phyloP scores from a whole-genome alignment of 2,113 vertebrate genomes.

The Leucopternis melanops region DNA sequence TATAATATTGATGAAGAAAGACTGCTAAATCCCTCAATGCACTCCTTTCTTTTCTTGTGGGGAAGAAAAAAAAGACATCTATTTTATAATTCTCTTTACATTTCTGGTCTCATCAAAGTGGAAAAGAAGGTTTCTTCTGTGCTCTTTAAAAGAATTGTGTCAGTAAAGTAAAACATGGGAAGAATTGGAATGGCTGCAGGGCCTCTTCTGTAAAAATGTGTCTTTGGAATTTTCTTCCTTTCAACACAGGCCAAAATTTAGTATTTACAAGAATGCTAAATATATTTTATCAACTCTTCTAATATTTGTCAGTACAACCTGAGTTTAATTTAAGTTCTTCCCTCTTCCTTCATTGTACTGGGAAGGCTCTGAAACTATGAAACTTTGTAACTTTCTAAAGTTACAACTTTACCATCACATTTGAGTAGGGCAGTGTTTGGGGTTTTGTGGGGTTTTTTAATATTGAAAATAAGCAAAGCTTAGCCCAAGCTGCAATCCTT shows the following conservation, averaged over 20 bases:
- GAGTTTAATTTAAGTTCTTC: background rate
- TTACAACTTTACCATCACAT: background rate
- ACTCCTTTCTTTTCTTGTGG: background rate
- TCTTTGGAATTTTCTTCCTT: background rate
- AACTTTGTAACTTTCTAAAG: background rate
- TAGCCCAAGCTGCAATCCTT: background rate
- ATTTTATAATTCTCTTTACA: background rate
- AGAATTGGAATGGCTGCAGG: background rate
- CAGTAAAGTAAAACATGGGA: background rate
- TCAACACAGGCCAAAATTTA: background rate
- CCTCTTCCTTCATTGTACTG: background rate
- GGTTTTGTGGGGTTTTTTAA: background rate
- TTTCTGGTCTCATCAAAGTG: background rate
- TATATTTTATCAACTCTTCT: background rate
- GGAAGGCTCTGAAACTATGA: background rate
- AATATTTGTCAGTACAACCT: background rate
- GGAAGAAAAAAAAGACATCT: background rate
- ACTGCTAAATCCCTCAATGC: background rate
- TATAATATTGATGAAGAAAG: background rate
- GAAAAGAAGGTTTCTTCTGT: background rate
- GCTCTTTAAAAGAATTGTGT: background rate
- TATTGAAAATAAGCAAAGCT: background rate
- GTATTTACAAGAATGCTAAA: background rate
- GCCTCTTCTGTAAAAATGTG: background rate
- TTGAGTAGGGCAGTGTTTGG: background rate